Evolutionary conservation across 1,140 invertebrate genomes (phyloP).

Genomic region (Dendrolimus kikuchii): DNA sequence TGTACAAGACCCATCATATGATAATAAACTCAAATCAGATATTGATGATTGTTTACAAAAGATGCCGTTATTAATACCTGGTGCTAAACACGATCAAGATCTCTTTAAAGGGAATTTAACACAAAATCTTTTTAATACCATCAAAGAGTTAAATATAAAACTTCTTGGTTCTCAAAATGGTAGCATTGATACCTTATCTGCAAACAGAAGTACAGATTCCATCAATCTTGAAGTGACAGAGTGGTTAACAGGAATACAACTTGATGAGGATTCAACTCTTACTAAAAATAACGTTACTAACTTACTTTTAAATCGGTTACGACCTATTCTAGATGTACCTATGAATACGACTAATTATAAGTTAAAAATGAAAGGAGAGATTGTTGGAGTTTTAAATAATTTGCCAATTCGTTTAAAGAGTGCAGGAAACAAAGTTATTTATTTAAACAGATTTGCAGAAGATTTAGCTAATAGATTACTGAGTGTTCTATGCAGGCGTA

Average conservation of each 20-base stretch:
- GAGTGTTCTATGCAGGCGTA: not conserved
- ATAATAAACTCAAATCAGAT: constrained; percentile 7
- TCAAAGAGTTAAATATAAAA: constrained; percentile 10
- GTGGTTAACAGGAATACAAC: constrained; percentile 7
- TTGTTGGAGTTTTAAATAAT: constrained; percentile 12
- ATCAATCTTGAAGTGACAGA: not conserved
- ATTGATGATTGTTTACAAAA: constrained; percentile 14
- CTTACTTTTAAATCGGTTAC: constrained; percentile 6
- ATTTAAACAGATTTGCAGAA: constrained; percentile 12
- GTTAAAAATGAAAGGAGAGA: constrained; percentile 11
- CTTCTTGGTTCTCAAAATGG: constrained; percentile 2
- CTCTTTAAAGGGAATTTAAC: constrained; percentile 9
- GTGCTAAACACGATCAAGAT: constrained; percentile 5
- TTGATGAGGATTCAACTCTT: not conserved
- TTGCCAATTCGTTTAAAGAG: not conserved
- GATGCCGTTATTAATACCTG: constrained; percentile 13
- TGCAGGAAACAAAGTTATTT: constrained; percentile 4
- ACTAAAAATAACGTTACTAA: constrained; percentile 1
- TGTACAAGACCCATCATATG: constrained; percentile 6
- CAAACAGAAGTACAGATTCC: no score
- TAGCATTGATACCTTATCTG: no score
- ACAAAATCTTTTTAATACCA: constrained; percentile 10
- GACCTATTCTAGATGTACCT: constrained; percentile 7
- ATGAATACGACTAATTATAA: constrained; percentile 10
- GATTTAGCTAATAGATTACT: constrained; percentile 13